Evolutionary conservation across 1,140 invertebrate species (phyloP).

Genomic region (Drosophila sulfurigaster): DNA sequence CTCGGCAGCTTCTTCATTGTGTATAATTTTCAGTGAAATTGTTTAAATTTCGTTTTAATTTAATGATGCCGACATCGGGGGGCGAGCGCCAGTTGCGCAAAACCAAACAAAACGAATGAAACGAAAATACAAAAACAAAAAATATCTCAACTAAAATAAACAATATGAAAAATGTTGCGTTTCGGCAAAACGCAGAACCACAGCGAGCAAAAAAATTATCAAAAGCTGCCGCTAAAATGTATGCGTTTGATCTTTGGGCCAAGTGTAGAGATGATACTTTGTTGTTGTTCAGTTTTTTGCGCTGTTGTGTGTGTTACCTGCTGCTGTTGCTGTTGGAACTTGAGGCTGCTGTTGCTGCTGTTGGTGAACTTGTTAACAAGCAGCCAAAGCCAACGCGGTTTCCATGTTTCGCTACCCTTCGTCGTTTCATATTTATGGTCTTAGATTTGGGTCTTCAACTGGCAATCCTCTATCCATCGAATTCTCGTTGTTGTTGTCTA

Average conservation of each 20-base stretch:
- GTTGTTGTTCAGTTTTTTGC: slow-evolving; percentile 15
- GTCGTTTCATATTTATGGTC: slow-evolving; percentile 68
- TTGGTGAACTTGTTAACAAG: slow-evolving; percentile 79
- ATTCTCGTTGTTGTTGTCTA: slow-evolving; percentile 28
- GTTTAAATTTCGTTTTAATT: slow-evolving; percentile 84
- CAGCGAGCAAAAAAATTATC: slow-evolving; percentile 55
- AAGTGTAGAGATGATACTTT: slow-evolving; percentile 56
- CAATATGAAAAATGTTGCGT: slow-evolving; percentile 77
- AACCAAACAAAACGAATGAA: slow-evolving; percentile 22
- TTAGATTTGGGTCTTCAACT: slow-evolving; percentile 70
- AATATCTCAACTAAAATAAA: slow-evolving; percentile 53
- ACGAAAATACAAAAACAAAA: slow-evolving; percentile 27
- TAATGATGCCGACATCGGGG: slow-evolving; percentile 70
- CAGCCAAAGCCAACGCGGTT: slow-evolving; percentile 58
- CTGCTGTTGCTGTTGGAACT: slow-evolving; percentile 29
- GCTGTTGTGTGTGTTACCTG: slow-evolving; percentile 59
- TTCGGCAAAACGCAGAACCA: slow-evolving; percentile 43
- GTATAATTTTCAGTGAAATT: slow-evolving; percentile 84
- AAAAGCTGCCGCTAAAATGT: slow-evolving; percentile 79
- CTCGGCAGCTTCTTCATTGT: slow-evolving; percentile 62
- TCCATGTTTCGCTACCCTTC: slow-evolving; percentile 69
- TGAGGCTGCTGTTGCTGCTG: slow-evolving; percentile 38
- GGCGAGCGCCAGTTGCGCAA: slow-evolving; percentile 77
- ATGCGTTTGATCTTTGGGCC: slow-evolving; percentile 76
- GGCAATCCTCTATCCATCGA: slow-evolving; percentile 6